A percentile compares a stretch with the other conserved stretches of the same genome.
Conservation (phyloP, 2,797 vertebrate genomes). For the Psittacula echo region DNA sequence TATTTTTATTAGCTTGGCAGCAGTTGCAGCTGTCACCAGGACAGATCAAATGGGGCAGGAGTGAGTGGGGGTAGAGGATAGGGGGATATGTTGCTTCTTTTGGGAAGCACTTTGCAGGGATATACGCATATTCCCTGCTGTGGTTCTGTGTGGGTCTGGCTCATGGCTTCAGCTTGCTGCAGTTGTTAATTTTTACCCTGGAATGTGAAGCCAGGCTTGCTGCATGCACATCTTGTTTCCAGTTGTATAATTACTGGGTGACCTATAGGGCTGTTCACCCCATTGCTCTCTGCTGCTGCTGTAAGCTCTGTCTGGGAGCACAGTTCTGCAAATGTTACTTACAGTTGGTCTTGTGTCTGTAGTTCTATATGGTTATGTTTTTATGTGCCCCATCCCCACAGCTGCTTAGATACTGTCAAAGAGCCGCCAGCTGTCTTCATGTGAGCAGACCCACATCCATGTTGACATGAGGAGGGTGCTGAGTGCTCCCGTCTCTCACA, state of each 20-base stretch:
- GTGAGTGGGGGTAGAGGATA: not conserved
- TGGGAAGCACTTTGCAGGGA: not conserved
- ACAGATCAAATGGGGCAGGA: not conserved
- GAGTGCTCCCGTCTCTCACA: not conserved
- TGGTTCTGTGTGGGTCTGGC: rapidly evolving
- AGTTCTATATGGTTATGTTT: not conserved
- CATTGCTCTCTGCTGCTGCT: rapidly evolving
- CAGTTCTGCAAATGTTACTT: not conserved
- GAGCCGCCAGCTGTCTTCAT: not conserved
- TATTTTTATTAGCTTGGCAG: not conserved
- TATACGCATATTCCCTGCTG: rapidly evolving
- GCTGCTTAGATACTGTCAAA: not conserved
- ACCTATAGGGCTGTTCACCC: not conserved
- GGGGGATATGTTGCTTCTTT: not conserved
- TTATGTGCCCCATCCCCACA: not conserved
- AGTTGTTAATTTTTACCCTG: not conserved
- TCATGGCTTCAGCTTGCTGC: not conserved
- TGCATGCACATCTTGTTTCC: rapidly evolving
- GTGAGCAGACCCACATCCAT: rapidly evolving
- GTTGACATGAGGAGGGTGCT: rapidly evolving
- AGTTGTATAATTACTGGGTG: rapidly evolving
- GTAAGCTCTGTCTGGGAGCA: rapidly evolving
- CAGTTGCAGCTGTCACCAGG: not conserved
- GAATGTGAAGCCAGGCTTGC: not conserved
- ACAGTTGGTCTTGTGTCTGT: no score